Base-by-base conservation (phyloP, 2,113 vertebrate genomes). In the Percina caprodes region DNA sequence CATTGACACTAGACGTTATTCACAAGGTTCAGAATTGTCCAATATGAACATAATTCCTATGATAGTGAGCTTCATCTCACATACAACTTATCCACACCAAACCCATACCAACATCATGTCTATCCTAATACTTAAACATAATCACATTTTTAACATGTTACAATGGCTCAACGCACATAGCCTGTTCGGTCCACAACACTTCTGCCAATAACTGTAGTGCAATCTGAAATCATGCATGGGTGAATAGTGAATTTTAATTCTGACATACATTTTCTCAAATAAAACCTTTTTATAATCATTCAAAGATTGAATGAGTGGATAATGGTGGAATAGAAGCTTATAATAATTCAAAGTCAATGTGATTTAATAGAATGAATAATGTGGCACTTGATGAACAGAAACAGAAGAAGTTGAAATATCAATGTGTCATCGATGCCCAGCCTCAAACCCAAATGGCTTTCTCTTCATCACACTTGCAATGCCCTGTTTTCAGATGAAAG, bases 401-500 rank as follows among this genome's bases (percentile, higher is more conserved):
- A 60, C n/a, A 59, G 24, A 68, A 49, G 59, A 26, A 61, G 30
- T 56, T 80, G 75, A 65, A 66, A 76, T 77, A 89, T 89, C 86
- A 92, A 85, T 74, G 83, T 12, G 65, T 86, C 23, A 76, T 69
- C 45, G 12, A 74, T 61, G 68, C 69, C 62, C 49, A 1, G 71
- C 52, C 73, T 66, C 77, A 62, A 56, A 63, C 48, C 71, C 74
- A 54, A 66, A 79, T 67, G 30, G 61, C 78, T 82, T 60, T 63
- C 69, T 69, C 56, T 74, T 85, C 39, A 52, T 85, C 83, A 58
- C 70, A 60, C 33, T 67, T 51, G 45, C 63, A 18, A 39, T 75
- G 73, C 83, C 68, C 75, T 81, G 86, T 82, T 86, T 88, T 71
- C 62, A 73, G 84, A 85, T 89, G 55, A 88, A 89, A 85, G 83